A percentile compares a stretch with the other conserved stretches of the same genome.
Conservation (phyloP, 2,113 vertebrate species). For the Lophura nycthemera region DNA sequence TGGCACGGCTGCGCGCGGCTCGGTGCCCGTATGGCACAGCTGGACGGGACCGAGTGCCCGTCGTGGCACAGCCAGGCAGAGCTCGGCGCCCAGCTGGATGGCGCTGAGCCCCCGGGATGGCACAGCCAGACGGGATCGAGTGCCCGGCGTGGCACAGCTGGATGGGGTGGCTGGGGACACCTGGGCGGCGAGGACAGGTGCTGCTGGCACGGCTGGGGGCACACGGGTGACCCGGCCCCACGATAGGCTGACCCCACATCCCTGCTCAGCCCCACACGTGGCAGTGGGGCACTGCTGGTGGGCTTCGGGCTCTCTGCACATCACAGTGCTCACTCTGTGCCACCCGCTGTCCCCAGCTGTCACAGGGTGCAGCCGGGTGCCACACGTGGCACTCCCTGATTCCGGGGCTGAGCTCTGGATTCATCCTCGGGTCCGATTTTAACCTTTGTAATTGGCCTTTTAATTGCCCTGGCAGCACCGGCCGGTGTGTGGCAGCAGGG, state of each 20-base stretch:
- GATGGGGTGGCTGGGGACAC: no score
- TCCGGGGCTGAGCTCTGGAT: no score
- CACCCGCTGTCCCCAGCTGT: not conserved
- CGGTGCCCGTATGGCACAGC: rapidly evolving
- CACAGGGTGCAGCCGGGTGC: not conserved
- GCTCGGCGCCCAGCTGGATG: no score
- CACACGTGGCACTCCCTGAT: no score
- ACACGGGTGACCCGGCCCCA: not conserved
- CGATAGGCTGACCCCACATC: not conserved
- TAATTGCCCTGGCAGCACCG: not conserved
- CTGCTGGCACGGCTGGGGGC: rapidly evolving
- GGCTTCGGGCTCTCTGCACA: not conserved
- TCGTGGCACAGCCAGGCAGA: no score
- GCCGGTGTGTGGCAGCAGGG: rapidly evolving
- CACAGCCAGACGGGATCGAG: rapidly evolving
- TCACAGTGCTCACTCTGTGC: not conserved
- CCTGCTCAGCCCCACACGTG: not conserved
- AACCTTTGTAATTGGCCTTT: not conserved
- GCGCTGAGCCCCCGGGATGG: not conserved
- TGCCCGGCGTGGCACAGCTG: rapidly evolving
- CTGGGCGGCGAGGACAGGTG: rapidly evolving
- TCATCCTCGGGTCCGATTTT: not conserved
- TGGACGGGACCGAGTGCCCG: not conserved
- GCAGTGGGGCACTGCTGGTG: not conserved
- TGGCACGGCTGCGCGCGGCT: rapidly evolving